Percentiles rank a stretch among this genome's conserved stretches.
Conservation (phyloP, 2,888 invertebrate species). For the Thumatha senex region DNA sequence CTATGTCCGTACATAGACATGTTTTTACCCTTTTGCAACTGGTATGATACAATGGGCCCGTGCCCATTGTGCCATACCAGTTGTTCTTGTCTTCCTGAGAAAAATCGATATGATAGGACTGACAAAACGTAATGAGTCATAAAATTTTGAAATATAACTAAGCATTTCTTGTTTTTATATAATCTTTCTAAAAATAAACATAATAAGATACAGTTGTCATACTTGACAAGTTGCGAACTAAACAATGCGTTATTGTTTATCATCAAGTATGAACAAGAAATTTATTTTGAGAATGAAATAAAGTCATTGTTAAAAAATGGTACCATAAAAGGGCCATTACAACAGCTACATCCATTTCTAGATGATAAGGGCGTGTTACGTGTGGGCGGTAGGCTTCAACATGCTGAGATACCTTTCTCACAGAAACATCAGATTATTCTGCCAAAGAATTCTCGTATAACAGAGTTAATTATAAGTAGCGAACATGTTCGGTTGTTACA, state of each 20-base stretch:
- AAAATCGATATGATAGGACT: too few relatives aligned
- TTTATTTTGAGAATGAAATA: background rate
- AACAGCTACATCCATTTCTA: background rate
- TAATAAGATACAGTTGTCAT: too few relatives aligned
- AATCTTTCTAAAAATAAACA: too few relatives aligned
- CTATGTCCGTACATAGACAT: background rate
- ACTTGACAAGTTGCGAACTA: background rate
- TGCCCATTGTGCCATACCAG: background rate
- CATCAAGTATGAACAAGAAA: too few relatives aligned
- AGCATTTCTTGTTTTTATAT: too few relatives aligned
- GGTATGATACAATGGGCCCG: too few relatives aligned
- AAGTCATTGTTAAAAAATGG: background rate
- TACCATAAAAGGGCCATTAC: background rate
- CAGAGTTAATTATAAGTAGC: background rate
- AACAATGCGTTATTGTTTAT: background rate
- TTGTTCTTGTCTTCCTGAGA: background rate
- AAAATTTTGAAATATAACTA: too few relatives aligned
- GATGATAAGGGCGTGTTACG: background rate
- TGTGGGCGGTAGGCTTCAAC: too few relatives aligned
- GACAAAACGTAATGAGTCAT: too few relatives aligned
- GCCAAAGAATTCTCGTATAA: background rate
- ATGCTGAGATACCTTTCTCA: background rate
- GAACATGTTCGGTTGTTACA: background rate
- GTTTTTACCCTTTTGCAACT: too few relatives aligned
- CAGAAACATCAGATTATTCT: too few relatives aligned